phyloP scores from a whole-genome alignment of 2,888 invertebrate species.

The Caenorhabditis zanzibari region DNA sequence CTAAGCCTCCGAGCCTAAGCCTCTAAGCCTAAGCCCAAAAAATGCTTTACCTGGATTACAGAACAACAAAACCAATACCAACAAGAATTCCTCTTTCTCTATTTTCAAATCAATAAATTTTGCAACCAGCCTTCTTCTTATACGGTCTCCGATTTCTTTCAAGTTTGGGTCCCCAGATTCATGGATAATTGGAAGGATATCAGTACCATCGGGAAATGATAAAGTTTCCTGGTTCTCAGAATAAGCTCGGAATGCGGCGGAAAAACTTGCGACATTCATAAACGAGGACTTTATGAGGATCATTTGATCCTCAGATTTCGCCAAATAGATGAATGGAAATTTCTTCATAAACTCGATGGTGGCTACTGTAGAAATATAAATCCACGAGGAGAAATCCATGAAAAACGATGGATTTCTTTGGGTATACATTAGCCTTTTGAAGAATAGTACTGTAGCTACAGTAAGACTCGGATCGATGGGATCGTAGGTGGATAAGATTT shows the following conservation, averaged over 20 bases:
- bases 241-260: constrained; percentile 2
- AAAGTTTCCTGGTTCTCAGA: background rate
- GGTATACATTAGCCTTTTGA: background rate
- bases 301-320: background rate
- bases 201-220: constrained; percentile 19
- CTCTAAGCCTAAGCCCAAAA: too few species aligned
- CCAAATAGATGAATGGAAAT: constrained; percentile 1
- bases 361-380: background rate
- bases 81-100: constrained; percentile 5
- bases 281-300: background rate
- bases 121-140: background rate
- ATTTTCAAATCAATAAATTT: constrained; percentile 10
- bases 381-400: background rate
- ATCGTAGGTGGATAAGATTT: background rate
- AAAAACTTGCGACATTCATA: constrained; percentile 10
- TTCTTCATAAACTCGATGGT: constrained; percentile 30
- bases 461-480: background rate
- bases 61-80: background rate
- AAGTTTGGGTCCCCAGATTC: background rate
- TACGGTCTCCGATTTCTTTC: background rate
- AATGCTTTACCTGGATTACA: constrained; percentile 30
- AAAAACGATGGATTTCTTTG: background rate
- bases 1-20: too few species aligned
- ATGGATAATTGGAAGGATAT: background rate
- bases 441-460: background rate